These are phyloP conservation scores for Myioborus miniatus DNA, from an alignment of 2,797 vertebrate genomes.

Conservation along the genomic window DNA sequence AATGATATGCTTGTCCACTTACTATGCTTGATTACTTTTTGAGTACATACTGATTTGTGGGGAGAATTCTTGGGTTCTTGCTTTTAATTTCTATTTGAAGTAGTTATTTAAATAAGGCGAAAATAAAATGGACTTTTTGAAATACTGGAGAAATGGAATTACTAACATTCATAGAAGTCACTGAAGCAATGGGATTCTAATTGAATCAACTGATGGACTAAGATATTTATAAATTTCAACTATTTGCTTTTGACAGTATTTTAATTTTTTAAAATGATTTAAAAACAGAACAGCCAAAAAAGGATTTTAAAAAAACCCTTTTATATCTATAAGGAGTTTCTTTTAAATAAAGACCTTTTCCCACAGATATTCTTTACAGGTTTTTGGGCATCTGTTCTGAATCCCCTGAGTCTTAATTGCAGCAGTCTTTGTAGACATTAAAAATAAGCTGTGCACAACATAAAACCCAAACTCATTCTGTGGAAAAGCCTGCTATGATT, in stretches of 20 bases:
- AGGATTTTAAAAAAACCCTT: accelerated
- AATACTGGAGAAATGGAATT: neutral
- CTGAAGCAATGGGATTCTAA: neutral
- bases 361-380: neutral
- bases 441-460: neutral
- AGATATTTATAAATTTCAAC: neutral
- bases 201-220: neutral
- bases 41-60: neutral
- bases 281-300: neutral
- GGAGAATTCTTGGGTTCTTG: neutral
- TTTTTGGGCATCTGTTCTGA: neutral
- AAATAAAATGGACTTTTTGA: neutral
- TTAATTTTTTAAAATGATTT: neutral
- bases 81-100: neutral
- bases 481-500: neutral
- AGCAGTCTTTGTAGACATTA: neutral
- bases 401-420: neutral
- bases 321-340: neutral
- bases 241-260: neutral
- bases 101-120: neutral
- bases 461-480: neutral
- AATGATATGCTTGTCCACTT: neutral
- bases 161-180: neutral
- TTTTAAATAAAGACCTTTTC: neutral
- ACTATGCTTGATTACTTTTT: neutral